Evolutionary conservation across 2,888 invertebrate genomes (phyloP).

Genomic region (Cepaea hortensis): DNA sequence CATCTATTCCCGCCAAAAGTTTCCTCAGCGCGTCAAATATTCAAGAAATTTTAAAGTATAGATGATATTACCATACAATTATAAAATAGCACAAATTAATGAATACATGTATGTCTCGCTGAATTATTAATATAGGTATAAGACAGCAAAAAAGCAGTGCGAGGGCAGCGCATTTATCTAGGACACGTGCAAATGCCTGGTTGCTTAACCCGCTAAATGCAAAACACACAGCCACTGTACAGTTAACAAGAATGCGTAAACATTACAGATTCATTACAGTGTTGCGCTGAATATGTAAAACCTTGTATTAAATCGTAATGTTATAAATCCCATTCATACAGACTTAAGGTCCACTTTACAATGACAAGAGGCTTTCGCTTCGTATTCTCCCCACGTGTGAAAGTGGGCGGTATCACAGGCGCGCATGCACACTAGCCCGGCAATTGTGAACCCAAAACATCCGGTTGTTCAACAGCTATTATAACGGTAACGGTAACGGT

Average conservation of each 20-base stretch:
- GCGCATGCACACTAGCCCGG: constrained; percentile 1
- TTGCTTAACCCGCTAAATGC: constrained; percentile 23
- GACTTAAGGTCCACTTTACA: neutral
- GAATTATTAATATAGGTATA: too few relatives aligned
- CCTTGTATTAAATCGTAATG: too few relatives aligned
- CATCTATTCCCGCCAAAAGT: constrained; percentile 45
- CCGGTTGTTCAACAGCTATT: constrained; percentile 5
- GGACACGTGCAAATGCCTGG: neutral
- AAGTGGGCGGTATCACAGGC: constrained; percentile 16
- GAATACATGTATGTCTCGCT: too few relatives aligned
- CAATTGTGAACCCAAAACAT: neutral
- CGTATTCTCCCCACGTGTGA: constrained; percentile 6
- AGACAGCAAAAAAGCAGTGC: too few relatives aligned
- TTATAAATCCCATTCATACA: neutral
- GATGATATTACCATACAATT: too few relatives aligned
- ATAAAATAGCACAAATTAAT: too few relatives aligned
- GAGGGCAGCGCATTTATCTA: neutral
- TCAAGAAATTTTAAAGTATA: neutral
- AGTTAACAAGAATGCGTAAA: neutral
- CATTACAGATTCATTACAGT: neutral
- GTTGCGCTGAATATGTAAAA: too few relatives aligned
- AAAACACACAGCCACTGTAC: neutral
- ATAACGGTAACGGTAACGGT: too few relatives aligned
- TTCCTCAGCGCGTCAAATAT: neutral
- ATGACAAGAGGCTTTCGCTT: neutral